phyloP scores from a whole-genome alignment of 2,113 vertebrate species.

The Tachysurus vachellii region DNA sequence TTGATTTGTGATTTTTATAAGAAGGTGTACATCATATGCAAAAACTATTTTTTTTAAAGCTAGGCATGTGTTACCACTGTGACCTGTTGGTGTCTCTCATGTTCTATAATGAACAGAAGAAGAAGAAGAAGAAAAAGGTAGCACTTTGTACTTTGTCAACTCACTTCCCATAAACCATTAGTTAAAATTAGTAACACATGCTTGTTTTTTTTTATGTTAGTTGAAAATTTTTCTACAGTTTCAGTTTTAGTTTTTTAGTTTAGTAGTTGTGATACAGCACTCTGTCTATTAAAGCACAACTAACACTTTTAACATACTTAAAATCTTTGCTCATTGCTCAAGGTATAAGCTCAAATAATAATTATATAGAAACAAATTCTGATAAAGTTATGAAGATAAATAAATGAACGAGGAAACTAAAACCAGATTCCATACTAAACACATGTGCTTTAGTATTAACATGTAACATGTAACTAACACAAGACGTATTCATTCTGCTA shows the following conservation, averaged over 20 bases:
- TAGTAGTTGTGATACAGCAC: not conserved
- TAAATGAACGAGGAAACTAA: not conserved
- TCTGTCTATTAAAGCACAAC: not conserved
- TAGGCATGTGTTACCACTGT: not conserved
- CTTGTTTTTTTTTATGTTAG: not conserved
- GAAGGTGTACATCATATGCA: too few relatives aligned
- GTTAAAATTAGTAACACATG: not conserved
- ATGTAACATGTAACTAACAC: not conserved
- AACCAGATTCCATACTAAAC: not conserved
- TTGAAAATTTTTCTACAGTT: not conserved
- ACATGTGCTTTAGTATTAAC: not conserved
- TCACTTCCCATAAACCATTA: not conserved
- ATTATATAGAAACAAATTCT: not conserved
- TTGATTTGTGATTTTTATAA: not conserved
- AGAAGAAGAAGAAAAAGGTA: not conserved
- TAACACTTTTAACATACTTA: not conserved
- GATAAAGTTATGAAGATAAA: not conserved
- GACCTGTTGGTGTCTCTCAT: not conserved
- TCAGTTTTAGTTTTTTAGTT: not conserved
- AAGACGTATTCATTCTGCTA: not conserved
- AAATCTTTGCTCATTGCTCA: too few relatives aligned
- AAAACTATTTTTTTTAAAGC: not conserved
- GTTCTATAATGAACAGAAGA: not conserved
- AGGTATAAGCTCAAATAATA: not conserved
- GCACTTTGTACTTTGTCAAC: not conserved